Conservation (phyloP, 1,140 invertebrate species). For the Scaptomyza graminum region DNA sequence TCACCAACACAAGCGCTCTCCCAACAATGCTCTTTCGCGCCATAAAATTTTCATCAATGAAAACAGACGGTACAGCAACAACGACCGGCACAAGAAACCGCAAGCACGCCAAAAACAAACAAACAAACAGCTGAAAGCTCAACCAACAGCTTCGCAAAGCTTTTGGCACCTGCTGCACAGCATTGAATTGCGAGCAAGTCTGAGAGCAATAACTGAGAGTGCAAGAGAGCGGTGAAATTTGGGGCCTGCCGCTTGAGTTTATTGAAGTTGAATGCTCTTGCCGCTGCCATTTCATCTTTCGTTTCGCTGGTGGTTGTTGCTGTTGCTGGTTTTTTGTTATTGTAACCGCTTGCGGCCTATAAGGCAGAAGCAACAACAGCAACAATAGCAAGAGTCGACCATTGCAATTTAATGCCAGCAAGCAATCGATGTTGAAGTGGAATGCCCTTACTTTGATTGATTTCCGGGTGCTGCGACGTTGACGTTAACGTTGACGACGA, state of each 20-base stretch:
- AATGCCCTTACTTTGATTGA: slow-evolving; percentile 72
- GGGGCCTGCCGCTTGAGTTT: slow-evolving; percentile 16
- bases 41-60: slow-evolving; percentile 73
- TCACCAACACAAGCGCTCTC: slow-evolving; percentile 2
- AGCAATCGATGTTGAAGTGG: slow-evolving; percentile 59
- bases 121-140: slow-evolving; percentile 68
- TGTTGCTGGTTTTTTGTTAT: slow-evolving; percentile 18
- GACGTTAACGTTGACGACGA: slow-evolving; percentile 8
- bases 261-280: slow-evolving; percentile 13
- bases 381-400: slow-evolving; percentile 28
- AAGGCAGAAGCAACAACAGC: slow-evolving; percentile 24
- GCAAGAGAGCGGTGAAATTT: slow-evolving; percentile 37
- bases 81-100: slow-evolving; percentile 67
- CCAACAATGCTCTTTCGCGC: slow-evolving; percentile 6
- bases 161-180: slow-evolving; percentile 67
- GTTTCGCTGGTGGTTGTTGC: slow-evolving; percentile 8
- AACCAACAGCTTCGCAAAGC: slow-evolving; percentile 34
- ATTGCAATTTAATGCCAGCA: slow-evolving; percentile 59
- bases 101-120: slow-evolving; percentile 46
- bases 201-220: slow-evolving; percentile 5
- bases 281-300: slow-evolving; percentile 27
- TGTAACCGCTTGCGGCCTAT: slow-evolving; percentile 25
- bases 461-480: slow-evolving; percentile 57
- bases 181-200: slow-evolving; percentile 22
- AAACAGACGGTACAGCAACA: slow-evolving; percentile 58